Evolutionary conservation across 2,113 vertebrate species (phyloP), one percentile per base, ranked within the genome.

Genomic region (Oceanodroma tethys): DNA sequence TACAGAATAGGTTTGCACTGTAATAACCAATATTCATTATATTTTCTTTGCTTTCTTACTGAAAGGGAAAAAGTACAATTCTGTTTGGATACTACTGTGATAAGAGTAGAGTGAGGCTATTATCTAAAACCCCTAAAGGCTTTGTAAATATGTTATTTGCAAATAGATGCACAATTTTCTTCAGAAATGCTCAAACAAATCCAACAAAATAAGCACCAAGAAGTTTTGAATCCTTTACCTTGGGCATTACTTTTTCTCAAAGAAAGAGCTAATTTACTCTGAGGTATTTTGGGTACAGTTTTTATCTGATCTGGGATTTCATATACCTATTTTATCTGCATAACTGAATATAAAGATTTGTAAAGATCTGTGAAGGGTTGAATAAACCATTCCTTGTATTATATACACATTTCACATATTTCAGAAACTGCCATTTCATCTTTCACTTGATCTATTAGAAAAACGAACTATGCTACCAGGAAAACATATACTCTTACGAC

Each of bases 101-200:
- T 95, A 95, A 93, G 74, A 91, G 45, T 79, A 86, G 76, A 89
- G 73, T 82, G 58, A 91, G 63, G 25, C 56, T 94, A n/a, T 86
- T 95, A 80, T 48, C 25, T 82, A 90, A 95, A 91, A 50, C 17
- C 43, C 40, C 26, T 86, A 63, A 93, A 66, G 89, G 42, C 58
- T 90, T 65, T 93, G 30, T 80, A 87, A 95, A 91, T 82, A 26
- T 32, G 4, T 75, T 75, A 60, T 68, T 93, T 95, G 62, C 58
- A 90, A 95, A 82, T 52, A 79, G 63, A 65, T 91, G n/a, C 52
- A 60, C 45, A 60, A 22, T 96, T 96, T 86, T 94, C 56, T 78
- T 95, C 71, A 73, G 75, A 91, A 93, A 65, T 2, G 0, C 68
- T 74, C 3, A 1, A 74, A 74, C 42, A 79, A 56, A 70, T 94